Percentiles rank a stretch among this genome's conserved stretches.
These are phyloP conservation scores for Cataglyphis altisquamis DNA, from an alignment of 2,888 invertebrate species.

Conservation along the genomic window DNA sequence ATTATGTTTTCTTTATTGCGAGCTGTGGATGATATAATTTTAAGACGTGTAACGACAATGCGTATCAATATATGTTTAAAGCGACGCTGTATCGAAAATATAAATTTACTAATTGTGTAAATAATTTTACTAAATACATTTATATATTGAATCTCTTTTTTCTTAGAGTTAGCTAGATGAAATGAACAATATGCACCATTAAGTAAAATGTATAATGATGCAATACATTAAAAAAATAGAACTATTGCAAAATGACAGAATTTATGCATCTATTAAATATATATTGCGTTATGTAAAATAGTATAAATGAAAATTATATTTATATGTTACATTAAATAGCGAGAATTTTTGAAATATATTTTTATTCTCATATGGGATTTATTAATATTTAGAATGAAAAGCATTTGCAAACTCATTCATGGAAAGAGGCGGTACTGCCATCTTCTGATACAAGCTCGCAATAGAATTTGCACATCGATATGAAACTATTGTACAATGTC, in stretches of 20 bases:
- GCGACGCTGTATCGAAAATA: neutral
- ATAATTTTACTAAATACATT: neutral
- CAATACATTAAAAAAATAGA: neutral
- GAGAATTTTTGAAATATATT: neutral
- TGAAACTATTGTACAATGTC: neutral
- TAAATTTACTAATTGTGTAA: neutral
- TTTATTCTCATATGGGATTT: neutral
- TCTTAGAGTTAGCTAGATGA: neutral
- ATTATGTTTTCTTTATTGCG: neutral
- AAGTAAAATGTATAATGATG: neutral
- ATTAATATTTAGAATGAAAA: neutral
- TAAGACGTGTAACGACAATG: neutral
- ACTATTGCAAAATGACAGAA: neutral
- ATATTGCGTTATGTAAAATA: neutral
- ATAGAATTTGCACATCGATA: conserved; percentile 6
- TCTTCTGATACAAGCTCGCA: conserved; percentile 8
- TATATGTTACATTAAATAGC: neutral
- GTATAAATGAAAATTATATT: neutral
- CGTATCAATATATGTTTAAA: conserved; percentile 3
- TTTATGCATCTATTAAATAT: neutral
- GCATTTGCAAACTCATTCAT: neutral
- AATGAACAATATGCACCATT: neutral
- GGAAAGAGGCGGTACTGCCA: conserved; percentile 35
- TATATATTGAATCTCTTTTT: neutral
- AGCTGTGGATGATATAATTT: conserved; percentile 17